These are phyloP conservation scores for Drosophila parvula DNA, from an alignment of 1,140 invertebrate genomes.

Conservation along the genomic window DNA sequence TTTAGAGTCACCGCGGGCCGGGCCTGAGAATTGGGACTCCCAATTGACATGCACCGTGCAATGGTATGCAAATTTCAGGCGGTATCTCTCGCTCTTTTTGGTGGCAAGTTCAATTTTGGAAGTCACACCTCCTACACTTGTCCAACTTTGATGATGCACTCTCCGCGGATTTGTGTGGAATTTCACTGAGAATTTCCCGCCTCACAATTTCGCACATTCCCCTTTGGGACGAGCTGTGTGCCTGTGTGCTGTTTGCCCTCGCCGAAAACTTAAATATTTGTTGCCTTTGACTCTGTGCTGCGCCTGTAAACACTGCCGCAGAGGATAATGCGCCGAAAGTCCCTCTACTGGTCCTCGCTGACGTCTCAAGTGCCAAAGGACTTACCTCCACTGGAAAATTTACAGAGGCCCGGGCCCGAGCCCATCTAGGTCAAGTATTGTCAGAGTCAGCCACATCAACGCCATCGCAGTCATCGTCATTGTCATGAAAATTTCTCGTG, in stretches of 20 bases:
- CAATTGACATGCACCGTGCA: conserved; percentile 68
- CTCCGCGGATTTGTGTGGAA: conserved; percentile 36
- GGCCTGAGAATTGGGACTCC: conserved; percentile 28
- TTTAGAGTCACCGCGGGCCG: conserved; percentile 41
- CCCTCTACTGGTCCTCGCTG: conserved; percentile 41
- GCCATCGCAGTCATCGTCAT: conserved; percentile 48
- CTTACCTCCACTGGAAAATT: conserved; percentile 41
- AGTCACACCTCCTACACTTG: conserved; percentile 70
- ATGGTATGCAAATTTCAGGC: conserved; percentile 69
- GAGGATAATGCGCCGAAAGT: conserved; percentile 50
- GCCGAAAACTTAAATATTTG: conserved; percentile 58
- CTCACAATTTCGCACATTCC: conserved; percentile 10
- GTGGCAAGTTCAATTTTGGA: conserved; percentile 71
- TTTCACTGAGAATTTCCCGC: conserved; percentile 35
- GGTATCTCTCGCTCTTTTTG: conserved; percentile 27
- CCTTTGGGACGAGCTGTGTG: conserved; percentile 1
- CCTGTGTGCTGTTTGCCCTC: neutral
- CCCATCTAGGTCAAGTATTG: conserved; percentile 72
- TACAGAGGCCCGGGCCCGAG: conserved; percentile 21
- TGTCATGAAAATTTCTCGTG: conserved; percentile 63
- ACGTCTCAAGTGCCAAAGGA: conserved; percentile 61
- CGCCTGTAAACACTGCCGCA: conserved; percentile 36
- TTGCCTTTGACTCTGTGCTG: conserved; percentile 32
- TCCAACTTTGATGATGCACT: conserved; percentile 53
- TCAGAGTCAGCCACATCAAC: conserved; percentile 49